Percentiles rank a stretch among this genome's conserved stretches.
Conservation (phyloP, 1,140 invertebrate genomes). For the Rhyzopertha dominica region DNA sequence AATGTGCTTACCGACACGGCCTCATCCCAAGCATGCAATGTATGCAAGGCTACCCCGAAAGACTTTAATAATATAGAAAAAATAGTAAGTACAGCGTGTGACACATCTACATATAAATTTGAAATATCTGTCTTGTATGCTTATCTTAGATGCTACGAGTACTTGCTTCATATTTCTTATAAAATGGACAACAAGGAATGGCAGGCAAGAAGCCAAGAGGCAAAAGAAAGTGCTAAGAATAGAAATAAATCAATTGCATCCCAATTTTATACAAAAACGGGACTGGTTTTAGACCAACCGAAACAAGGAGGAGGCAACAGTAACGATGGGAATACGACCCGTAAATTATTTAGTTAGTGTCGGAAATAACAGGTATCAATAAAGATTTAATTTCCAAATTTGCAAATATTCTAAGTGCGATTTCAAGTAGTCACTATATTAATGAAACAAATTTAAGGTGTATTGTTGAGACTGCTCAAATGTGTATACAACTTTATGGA, state of each 20-base stretch:
- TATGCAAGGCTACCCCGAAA: constrained; percentile 13
- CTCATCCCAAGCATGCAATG: constrained; percentile 2
- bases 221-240: constrained; percentile 7
- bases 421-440: too few species aligned
- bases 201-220: constrained; percentile 11
- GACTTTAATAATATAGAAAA: constrained; percentile 9
- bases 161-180: constrained; percentile 11
- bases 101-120: constrained; percentile 6
- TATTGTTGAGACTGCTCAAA: constrained; percentile 7
- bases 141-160: constrained; percentile 9
- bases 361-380: too few species aligned
- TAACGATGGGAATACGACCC: too few species aligned
- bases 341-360: too few species aligned
- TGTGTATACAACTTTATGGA: constrained; percentile 1
- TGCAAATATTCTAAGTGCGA: too few species aligned
- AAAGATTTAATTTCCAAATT: too few species aligned
- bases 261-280: constrained; percentile 6
- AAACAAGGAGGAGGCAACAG: too few species aligned
- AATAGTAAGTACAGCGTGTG: not conserved
- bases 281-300: too few species aligned
- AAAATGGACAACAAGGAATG: constrained; percentile 11
- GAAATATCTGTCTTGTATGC: constrained; percentile 9
- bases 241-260: constrained; percentile 5
- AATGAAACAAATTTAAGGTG: too few species aligned
- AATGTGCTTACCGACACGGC: constrained; percentile 10